Conservation (phyloP, 2,113 vertebrate species). For the Zapus hudsonius region DNA sequence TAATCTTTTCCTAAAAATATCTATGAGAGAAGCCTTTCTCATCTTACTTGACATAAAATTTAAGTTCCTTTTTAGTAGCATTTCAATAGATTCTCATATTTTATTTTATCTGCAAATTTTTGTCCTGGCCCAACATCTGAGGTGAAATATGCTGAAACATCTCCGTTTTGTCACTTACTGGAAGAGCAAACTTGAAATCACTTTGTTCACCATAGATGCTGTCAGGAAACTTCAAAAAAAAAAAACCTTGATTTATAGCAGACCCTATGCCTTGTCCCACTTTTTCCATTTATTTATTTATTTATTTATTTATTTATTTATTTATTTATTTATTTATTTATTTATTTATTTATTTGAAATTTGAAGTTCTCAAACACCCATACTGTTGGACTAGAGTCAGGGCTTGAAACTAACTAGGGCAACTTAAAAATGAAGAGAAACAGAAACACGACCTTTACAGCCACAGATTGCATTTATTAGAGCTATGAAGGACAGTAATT, state of each 20-base stretch:
- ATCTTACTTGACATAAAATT: background rate
- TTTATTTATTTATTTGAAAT: no score
- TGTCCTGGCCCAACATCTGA: background rate
- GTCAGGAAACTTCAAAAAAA: background rate
- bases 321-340: no score
- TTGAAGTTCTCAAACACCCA: background rate
- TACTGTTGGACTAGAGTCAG: no score
- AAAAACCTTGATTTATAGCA: background rate
- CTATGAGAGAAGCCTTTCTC: background rate
- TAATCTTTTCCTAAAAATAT: background rate
- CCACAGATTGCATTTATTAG: no score
- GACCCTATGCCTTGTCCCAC: background rate
- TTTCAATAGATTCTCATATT: constrained; percentile 27
- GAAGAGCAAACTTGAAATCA: background rate
- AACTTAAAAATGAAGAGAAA: no score
- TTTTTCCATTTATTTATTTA: background rate
- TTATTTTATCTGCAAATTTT: background rate
- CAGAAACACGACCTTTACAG: no score
- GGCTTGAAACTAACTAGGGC: no score
- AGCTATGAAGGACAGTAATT: no score
- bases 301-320: no score
- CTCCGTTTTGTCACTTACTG: constrained; percentile 11
- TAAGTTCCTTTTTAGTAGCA: background rate
- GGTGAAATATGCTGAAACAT: background rate
- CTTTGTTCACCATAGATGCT: background rate